Conservation (phyloP, 1,140 invertebrate genomes). For the Trachymyrmex cornetzi region DNA sequence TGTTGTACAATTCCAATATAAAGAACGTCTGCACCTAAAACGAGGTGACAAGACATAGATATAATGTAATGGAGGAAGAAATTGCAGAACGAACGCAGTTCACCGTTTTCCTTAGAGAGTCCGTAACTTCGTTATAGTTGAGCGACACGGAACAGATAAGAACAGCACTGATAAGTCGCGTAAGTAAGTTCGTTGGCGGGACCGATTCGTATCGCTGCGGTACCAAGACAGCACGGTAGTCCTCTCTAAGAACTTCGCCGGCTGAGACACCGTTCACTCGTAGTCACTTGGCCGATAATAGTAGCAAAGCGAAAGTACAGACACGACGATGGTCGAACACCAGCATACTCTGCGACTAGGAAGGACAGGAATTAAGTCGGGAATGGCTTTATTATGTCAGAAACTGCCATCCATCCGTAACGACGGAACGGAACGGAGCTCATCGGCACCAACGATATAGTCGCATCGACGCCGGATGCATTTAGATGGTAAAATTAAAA, state of each 20-base stretch:
- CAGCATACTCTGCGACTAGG: slow-evolving; percentile 2
- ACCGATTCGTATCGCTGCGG: slow-evolving; percentile 49
- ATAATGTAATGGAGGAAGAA: slow-evolving; percentile 23
- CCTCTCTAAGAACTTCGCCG: slow-evolving; percentile 43
- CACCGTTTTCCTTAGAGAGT: not conserved
- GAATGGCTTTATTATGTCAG: slow-evolving; percentile 82
- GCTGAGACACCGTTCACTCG: not conserved
- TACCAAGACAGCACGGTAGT: slow-evolving; percentile 12
- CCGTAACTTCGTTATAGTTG: slow-evolving; percentile 13
- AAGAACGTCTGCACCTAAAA: not conserved
- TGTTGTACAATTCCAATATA: not conserved
- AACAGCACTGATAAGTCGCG: slow-evolving; percentile 36
- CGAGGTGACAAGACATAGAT: not conserved
- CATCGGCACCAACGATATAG: slow-evolving; percentile 73
- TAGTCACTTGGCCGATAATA: slow-evolving; percentile 13
- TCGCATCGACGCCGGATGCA: slow-evolving; percentile 76
- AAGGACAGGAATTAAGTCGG: slow-evolving; percentile 76
- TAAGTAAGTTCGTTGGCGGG: slow-evolving; percentile 46
- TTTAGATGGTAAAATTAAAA: slow-evolving; percentile 82
- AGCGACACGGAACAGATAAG: slow-evolving; percentile 43
- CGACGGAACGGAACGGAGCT: slow-evolving; percentile 68
- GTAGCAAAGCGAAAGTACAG: slow-evolving; percentile 48
- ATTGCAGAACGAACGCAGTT: slow-evolving; percentile 1
- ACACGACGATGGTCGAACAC: not conserved
- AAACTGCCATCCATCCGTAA: slow-evolving; percentile 73